A percentile compares a stretch with the other conserved stretches of the same genome.
Evolutionary conservation across 2,888 invertebrate species (phyloP).

Genomic region (Drosophila acutilabella): DNA sequence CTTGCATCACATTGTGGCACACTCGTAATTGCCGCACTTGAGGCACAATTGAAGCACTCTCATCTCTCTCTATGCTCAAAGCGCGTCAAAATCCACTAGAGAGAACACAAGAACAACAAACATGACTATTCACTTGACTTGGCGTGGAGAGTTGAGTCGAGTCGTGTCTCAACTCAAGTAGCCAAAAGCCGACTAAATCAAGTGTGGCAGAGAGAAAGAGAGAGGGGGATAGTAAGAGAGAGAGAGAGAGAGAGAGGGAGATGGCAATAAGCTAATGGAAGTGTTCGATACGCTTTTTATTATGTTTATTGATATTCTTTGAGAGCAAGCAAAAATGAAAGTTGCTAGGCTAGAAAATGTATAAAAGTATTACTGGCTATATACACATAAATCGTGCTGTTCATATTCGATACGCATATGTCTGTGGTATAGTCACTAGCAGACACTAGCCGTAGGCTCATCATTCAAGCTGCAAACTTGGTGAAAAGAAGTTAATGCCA

Average conservation of each 20-base stretch:
- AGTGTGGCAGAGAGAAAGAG: constrained; percentile 34
- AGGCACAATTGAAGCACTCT: constrained; percentile 53
- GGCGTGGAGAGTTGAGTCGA: constrained; percentile 40
- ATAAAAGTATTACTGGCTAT: constrained; percentile 21
- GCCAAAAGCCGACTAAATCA: constrained; percentile 62
- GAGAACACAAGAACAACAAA: constrained; percentile 38
- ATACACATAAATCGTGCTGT: constrained; percentile 48
- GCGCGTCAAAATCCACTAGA: constrained; percentile 68
- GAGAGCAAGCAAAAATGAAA: constrained; percentile 71
- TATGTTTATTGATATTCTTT: constrained; percentile 66
- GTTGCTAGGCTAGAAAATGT: constrained; percentile 56
- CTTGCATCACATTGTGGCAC: constrained; percentile 38
- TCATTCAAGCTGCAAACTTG: constrained; percentile 21
- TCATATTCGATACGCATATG: constrained; percentile 52
- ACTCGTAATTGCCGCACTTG: constrained; percentile 65
- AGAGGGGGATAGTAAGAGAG: background rate
- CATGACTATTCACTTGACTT: constrained; percentile 55
- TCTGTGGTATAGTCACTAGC: constrained; percentile 8
- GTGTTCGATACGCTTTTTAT: constrained; percentile 64
- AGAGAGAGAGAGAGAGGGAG: constrained; percentile 29
- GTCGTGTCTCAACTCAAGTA: constrained; percentile 17
- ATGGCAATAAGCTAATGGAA: constrained; percentile 68
- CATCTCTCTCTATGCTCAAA: constrained; percentile 28
- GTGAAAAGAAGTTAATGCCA: constrained; percentile 71
- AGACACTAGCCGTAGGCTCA: constrained; percentile 44